Conservation (phyloP, 2,888 invertebrate genomes). For the Noctua pronuba region DNA sequence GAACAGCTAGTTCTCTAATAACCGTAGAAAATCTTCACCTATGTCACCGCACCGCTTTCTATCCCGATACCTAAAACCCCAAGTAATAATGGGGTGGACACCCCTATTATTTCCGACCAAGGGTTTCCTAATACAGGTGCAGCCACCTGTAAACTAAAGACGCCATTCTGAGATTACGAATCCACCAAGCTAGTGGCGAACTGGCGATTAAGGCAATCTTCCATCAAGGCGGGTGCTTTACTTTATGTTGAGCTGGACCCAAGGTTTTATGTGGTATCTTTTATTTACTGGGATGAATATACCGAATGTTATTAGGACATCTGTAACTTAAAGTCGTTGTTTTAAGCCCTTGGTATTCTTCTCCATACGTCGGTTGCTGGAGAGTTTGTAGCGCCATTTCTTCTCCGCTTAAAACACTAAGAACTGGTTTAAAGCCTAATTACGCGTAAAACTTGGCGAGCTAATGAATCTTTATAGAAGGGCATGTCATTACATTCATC, state of each 20-base stretch:
- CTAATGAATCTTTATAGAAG: too few relatives aligned
- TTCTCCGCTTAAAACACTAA: too few relatives aligned
- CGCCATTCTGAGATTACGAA: conserved; percentile 22
- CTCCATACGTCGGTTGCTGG: too few relatives aligned
- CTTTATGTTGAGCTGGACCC: not conserved
- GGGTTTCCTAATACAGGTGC: not conserved
- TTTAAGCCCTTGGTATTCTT: too few relatives aligned
- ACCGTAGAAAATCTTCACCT: too few relatives aligned
- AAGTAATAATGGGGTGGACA: conserved; percentile 8
- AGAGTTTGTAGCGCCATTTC: too few relatives aligned
- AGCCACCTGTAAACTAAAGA: conserved; percentile 36
- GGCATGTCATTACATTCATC: too few relatives aligned
- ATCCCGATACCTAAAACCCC: not conserved
- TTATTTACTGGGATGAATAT: not conserved
- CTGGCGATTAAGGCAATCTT: conserved; percentile 3
- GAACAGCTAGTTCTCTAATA: too few relatives aligned
- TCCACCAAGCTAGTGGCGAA: not conserved
- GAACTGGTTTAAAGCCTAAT: too few relatives aligned
- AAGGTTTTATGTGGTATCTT: not conserved
- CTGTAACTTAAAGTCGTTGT: too few relatives aligned
- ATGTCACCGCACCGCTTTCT: conserved; percentile 4
- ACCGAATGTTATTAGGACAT: not conserved
- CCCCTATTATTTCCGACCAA: conserved; percentile 15
- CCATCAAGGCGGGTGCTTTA: conserved; percentile 4
- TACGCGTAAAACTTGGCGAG: too few relatives aligned